phyloP scores from a whole-genome alignment of 2,113 vertebrate genomes.

The Corythornis vintsioides region DNA sequence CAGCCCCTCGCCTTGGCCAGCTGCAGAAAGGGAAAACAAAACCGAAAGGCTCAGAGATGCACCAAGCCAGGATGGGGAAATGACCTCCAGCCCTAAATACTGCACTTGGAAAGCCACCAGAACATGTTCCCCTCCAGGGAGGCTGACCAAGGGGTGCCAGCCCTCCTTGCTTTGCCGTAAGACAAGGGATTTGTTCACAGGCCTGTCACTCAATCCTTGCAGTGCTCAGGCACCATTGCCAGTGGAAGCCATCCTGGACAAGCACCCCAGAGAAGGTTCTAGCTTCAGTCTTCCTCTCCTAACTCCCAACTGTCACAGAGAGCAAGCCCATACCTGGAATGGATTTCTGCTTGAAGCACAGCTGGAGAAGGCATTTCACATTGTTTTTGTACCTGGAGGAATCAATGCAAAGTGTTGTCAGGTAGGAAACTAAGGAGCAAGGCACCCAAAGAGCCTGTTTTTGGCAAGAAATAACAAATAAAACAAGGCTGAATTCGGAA shows the following conservation, averaged over 20 bases:
- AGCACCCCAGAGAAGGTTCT: background rate
- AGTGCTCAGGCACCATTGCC: background rate
- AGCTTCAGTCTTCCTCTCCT: background rate
- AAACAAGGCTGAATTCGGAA: background rate
- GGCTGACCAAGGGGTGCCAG: background rate
- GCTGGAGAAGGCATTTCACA: conserved; percentile 68
- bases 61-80: background rate
- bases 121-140: background rate
- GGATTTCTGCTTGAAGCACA: conserved; percentile 72
- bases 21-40: background rate
- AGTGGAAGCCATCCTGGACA: background rate
- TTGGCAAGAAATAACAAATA: background rate
- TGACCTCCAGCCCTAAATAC: background rate
- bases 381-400: conserved; percentile 77
- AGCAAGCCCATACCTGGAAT: conserved; percentile 51
- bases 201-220: background rate
- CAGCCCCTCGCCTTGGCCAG: background rate
- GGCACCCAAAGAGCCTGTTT: background rate
- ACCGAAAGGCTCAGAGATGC: background rate
- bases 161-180: background rate
- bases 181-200: background rate
- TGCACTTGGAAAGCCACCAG: background rate
- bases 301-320: background rate
- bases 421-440: background rate
- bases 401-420: background rate